phyloP scores from a whole-genome alignment of 2,113 vertebrate species.

The Megaceryle maxima region DNA sequence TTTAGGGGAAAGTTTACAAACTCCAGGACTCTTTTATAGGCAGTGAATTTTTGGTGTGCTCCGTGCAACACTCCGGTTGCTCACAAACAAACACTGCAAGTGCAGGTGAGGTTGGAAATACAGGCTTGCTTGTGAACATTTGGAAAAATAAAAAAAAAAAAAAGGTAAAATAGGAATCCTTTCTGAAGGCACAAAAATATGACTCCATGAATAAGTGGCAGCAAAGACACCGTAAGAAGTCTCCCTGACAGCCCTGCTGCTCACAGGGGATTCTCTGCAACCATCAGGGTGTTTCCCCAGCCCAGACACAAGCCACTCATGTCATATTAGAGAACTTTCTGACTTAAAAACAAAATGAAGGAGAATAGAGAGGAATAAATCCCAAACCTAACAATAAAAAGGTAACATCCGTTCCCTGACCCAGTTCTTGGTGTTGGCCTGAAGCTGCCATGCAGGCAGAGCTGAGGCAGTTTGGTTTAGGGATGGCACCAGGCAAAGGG shows the following conservation, averaged over 20 bases:
- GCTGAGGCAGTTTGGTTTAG: no score
- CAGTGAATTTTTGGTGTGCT: not conserved
- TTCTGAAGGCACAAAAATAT: not conserved
- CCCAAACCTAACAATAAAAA: not conserved
- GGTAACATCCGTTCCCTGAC: rapidly evolving
- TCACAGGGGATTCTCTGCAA: not conserved
- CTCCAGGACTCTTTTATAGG: rapidly evolving
- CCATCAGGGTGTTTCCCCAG: rapidly evolving
- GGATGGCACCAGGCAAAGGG: not conserved
- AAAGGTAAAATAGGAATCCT: not conserved
- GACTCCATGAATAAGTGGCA: not conserved
- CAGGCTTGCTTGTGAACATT: not conserved
- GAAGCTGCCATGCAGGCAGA: not conserved
- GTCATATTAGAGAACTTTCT: not conserved
- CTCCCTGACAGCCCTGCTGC: not conserved
- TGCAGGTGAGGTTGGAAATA: not conserved
- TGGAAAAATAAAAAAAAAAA: no score
- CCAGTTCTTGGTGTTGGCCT: not conserved
- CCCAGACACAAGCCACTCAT: no score
- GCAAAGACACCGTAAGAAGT: not conserved
- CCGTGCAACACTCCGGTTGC: not conserved
- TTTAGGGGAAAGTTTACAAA: not conserved
- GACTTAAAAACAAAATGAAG: not conserved
- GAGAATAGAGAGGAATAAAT: not conserved
- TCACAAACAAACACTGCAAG: not conserved